These are phyloP conservation scores for Serripes groenlandicus DNA, from an alignment of 2,888 invertebrate species.

Conservation along the genomic window DNA sequence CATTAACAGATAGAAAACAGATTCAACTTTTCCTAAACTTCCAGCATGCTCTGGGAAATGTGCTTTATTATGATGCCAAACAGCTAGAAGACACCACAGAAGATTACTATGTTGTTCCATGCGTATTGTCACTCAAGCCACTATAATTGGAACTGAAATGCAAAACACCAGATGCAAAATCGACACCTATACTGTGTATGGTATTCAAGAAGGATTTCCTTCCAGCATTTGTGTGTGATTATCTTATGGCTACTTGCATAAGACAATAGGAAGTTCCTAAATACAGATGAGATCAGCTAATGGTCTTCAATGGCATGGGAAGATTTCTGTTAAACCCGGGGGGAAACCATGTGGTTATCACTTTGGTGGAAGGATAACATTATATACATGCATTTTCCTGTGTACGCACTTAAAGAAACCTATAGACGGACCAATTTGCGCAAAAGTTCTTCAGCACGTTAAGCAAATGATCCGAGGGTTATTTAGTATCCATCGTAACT, in stretches of 20 bases:
- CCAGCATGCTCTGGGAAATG: constrained; percentile 56
- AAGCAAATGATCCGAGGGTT: not conserved
- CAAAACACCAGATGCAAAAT: constrained; percentile 32
- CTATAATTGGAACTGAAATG: constrained; percentile 55
- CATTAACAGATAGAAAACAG: not conserved
- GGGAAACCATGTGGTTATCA: not conserved
- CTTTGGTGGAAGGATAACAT: constrained; percentile 14
- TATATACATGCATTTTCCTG: not conserved
- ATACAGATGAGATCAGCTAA: not conserved
- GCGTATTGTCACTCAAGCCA: constrained; percentile 54
- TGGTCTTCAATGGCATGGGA: constrained; percentile 10
- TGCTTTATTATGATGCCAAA: constrained; percentile 51
- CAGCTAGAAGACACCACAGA: constrained; percentile 5
- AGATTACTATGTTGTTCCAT: constrained; percentile 41
- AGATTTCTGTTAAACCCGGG: not conserved
- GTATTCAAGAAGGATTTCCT: constrained; percentile 46
- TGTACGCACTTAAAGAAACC: not conserved
- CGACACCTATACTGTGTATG: constrained; percentile 46
- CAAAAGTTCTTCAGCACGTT: not conserved
- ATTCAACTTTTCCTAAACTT: constrained; percentile 32
- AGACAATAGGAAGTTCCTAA: constrained; percentile 23
- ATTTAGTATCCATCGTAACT: constrained; percentile 1
- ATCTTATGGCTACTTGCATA: constrained; percentile 54
- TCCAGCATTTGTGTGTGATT: constrained; percentile 55
- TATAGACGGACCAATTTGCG: not conserved